Base-by-base conservation (phyloP, 2,888 invertebrate genomes). In the Agriopis leucophaearia region DNA sequence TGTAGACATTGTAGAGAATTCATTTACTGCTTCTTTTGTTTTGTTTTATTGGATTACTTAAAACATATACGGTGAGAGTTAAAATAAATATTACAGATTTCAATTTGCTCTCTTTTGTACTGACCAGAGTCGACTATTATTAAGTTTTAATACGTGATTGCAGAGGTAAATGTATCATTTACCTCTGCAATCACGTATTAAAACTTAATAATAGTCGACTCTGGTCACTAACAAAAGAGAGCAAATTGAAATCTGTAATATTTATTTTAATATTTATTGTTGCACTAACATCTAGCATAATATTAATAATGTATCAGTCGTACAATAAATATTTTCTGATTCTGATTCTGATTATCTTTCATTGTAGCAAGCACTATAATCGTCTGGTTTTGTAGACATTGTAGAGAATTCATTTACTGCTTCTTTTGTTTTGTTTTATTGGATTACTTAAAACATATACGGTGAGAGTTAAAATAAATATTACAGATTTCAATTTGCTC, bases 391-490 rank as follows among this genome's bases (percentile, higher is more conserved):
- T 38, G 10, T 9, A 13, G 6, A 5, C 9, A 9, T 54, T 54
- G 16, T 12, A 16, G 40, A 12, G 18, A 42, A 18, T 55, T n/a
- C 55, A 13, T 42, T 42, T 13, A 16, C 40, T 50, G 15, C 12
- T 0, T 61, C 44, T 10, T 52, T 44, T n/a, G n/a, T n/a, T n/a
- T n/a, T n/a, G n/a, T 61, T 52, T 15, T 4, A 52, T 44, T 15
- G 51, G 51, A 44, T 61, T 35, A 16, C 60, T 16, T 35, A 16
- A 52, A 61, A 35, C 38, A n/a, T 40, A 60, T 13, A 44, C 42
- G 4, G 18, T 16, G 16, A 61, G 8, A 15, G n/a, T 12, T 44
- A 40, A 44, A 1, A 52, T 12, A 8, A 52, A 35, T 44, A 61
- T 61, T 16, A 52, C 1, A 16, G 5, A 12, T 44, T 35, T 44